These are phyloP conservation scores for Noturus placidus DNA, from an alignment of 2,113 vertebrate genomes.

Conservation along the genomic window DNA sequence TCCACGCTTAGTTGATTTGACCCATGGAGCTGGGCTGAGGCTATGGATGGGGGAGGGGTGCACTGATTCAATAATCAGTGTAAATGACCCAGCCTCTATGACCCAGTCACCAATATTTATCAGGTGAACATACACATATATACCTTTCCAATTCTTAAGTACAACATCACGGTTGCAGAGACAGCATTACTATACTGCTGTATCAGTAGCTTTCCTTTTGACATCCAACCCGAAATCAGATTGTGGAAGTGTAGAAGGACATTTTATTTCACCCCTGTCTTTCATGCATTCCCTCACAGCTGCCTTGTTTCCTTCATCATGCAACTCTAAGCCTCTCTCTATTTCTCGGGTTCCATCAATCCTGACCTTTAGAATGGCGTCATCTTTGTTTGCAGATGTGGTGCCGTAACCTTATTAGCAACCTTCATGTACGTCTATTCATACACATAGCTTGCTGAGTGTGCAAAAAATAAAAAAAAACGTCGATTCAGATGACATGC, in stretches of 20 bases:
- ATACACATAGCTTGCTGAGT: constrained; percentile 23
- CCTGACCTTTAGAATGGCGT: constrained; percentile 60
- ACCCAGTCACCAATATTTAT: not conserved
- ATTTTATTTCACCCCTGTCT: constrained; percentile 34
- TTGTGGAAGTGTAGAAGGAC: constrained; percentile 27
- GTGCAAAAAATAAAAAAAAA: constrained; percentile 41
- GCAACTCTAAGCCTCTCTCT: not conserved
- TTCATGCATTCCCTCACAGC: constrained; percentile 18
- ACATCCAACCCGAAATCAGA: constrained; percentile 24
- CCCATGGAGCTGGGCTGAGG: no score
- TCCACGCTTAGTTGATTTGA: no score
- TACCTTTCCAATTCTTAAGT: not conserved
- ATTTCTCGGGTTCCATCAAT: not conserved
- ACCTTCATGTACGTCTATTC: constrained; percentile 52
- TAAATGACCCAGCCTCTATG: no score
- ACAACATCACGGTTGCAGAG: not conserved
- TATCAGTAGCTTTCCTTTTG: constrained; percentile 23
- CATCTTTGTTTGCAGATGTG: constrained; percentile 35
- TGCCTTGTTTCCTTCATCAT: not conserved
- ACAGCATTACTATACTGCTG: constrained; percentile 8
- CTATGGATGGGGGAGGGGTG: no score
- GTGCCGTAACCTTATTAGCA: constrained; percentile 61
- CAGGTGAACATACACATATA: not conserved
- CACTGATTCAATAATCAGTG: no score
- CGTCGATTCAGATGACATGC: constrained; percentile 60